A percentile compares a stretch with the other conserved stretches of the same genome.
phyloP scores from a whole-genome alignment of 1,140 invertebrate species.

The Pseudomyrmex flavicornis region DNA sequence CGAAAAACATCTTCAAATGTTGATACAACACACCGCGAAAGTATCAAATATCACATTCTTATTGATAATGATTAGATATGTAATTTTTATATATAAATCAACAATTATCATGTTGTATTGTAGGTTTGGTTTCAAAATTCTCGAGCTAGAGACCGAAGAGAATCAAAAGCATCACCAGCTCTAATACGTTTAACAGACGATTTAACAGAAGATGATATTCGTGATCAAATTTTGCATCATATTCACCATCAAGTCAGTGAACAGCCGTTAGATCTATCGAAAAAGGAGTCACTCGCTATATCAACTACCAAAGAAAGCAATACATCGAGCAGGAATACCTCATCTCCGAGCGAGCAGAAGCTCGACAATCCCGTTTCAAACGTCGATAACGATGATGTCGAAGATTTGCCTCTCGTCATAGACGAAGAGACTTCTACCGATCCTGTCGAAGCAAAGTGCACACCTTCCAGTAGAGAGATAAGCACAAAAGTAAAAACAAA shows the following conservation, averaged over 20 bases:
- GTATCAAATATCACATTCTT: no score
- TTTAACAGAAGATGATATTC: no score
- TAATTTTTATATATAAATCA: no score
- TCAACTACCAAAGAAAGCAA: conserved; percentile 79
- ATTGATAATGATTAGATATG: no score
- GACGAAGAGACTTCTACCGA: conserved; percentile 86
- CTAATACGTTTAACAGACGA: conserved; percentile 83
- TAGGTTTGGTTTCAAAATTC: conserved; percentile 98
- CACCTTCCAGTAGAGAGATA: conserved; percentile 62
- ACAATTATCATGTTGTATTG: no score
- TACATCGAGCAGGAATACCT: conserved; percentile 76
- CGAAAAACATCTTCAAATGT: no score
- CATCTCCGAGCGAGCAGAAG: conserved; percentile 76
- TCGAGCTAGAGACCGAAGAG: conserved; percentile 94
- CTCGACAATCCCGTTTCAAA: conserved; percentile 65
- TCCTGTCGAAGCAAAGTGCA: conserved; percentile 85
- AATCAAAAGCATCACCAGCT: conserved; percentile 87
- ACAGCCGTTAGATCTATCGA: conserved; percentile 95
- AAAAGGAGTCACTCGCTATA: conserved; percentile 88
- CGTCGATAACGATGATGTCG: conserved; percentile 79
- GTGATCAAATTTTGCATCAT: conserved; percentile 80
- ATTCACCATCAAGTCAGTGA: conserved; percentile 84
- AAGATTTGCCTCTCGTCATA: conserved; percentile 83
- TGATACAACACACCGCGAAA: no score
- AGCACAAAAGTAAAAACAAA: conserved; percentile 76